phyloP scores from a whole-genome alignment of 2,797 vertebrate species.

The Hydrophis major region DNA sequence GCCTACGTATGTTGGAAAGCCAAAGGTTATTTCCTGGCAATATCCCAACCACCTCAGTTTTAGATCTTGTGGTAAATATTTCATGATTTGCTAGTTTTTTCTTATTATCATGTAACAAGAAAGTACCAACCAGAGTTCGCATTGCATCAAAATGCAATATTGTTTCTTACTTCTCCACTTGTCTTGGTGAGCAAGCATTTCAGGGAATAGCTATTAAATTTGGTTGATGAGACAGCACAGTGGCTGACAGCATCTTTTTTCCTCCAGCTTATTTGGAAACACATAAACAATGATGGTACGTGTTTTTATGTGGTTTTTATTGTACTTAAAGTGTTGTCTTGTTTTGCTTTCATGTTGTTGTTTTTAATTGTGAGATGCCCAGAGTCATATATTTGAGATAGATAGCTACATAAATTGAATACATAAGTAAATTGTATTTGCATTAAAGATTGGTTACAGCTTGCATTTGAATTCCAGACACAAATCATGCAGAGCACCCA shows the following conservation, averaged over 20 bases:
- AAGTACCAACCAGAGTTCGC: not conserved
- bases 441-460: not conserved
- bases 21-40: conserved; percentile 25
- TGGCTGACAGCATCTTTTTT: not conserved
- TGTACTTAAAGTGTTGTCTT: not conserved
- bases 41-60: conserved; percentile 6
- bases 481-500: not conserved
- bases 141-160: not conserved
- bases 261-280: not conserved
- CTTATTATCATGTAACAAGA: not conserved
- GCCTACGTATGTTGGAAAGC: not conserved
- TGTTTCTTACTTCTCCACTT: not conserved
- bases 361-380: not conserved
- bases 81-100: conserved; percentile 21
- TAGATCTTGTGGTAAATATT: conserved; percentile 18
- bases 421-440: not conserved
- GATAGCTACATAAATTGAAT: not conserved
- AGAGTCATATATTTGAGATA: not conserved
- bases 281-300: not conserved
- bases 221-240: not conserved
- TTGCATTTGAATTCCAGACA: not conserved
- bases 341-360: not conserved
- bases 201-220: not conserved
- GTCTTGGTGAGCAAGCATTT: not conserved
- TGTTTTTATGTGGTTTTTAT: not conserved